A percentile compares a stretch with the other conserved stretches of the same genome.
These are phyloP conservation scores for Leiothrix lutea DNA, from an alignment of 2,113 vertebrate genomes.

Conservation along the genomic window DNA sequence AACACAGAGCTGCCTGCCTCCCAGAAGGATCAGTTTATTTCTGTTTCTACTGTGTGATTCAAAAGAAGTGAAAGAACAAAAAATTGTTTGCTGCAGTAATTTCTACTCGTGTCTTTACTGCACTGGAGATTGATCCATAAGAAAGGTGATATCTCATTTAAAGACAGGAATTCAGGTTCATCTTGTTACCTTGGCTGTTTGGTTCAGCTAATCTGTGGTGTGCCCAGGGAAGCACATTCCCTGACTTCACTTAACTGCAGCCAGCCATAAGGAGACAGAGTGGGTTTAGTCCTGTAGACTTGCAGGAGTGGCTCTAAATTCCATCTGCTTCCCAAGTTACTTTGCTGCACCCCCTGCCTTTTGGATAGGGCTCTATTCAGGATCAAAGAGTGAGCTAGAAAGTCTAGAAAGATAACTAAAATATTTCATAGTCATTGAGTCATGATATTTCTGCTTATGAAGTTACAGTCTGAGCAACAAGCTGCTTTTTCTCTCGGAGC, in stretches of 20 bases:
- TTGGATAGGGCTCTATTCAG: rapidly evolving
- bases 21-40: not conserved
- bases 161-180: not conserved
- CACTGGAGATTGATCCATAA: not conserved
- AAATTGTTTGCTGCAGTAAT: not conserved
- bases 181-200: not conserved
- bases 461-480: not conserved
- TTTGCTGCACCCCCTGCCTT: not conserved
- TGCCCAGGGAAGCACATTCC: not conserved
- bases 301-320: not conserved
- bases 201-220: not conserved
- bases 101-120: not conserved
- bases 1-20: not conserved
- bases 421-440: not conserved
- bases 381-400: not conserved
- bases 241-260: not conserved
- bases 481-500: not conserved
- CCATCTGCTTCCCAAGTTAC: not conserved
- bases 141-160: not conserved
- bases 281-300: not conserved
- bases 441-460: not conserved
- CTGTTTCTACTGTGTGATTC: not conserved
- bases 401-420: not conserved
- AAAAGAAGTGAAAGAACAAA: not conserved
- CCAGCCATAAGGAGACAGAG: rapidly evolving